Base-by-base conservation (phyloP, 2,888 invertebrate species). In the Athrips mouffetella region DNA sequence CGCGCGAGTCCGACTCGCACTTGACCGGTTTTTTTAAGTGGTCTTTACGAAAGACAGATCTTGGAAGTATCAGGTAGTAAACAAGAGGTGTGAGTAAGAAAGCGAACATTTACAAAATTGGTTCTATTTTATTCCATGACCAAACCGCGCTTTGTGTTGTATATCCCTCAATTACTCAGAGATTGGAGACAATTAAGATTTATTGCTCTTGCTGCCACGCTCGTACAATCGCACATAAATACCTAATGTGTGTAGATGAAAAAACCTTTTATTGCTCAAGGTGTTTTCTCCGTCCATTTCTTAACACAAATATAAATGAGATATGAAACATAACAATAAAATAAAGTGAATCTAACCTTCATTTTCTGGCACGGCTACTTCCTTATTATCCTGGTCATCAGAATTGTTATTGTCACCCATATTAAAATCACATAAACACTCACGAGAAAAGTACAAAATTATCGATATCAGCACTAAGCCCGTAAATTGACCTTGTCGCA, bases 401-500 rank as follows among this genome's bases (percentile, higher is more conserved):
- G 35, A 27, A 21, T 6, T 16, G 18, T 6, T 18, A 10, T 35
- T 37, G 20, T 37, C 41, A 33, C 30, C 39, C 50, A 47, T 47
- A 4, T 47, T 18, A 29, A 50, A 16, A 54, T 55, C 58, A 58
- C 52, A 53, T 52, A 58, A 60, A 59, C 40, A 57, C 48, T 49
- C 49, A 58, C 25, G 54, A 57, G 54, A 54, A 60, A 63, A 37
- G 21, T 55, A 39, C 54, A 53, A 54, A 52, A 62, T 58, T 45
- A 45, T 13, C 45, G 25, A 46, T 57, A 59, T 54, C 56, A 41
- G 56, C 55, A 55, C 49, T 58, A 62, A 63, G 57, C 55, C 57
- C 60, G 59, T 62, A 68, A 68, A 70, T 67, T 58, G 59, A 65
- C 64, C 61, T 67, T 67, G 60, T 59, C 63, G 63, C 69, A 64